Evolutionary conservation across 2,113 vertebrate genomes (phyloP).

Genomic region (Brachyhypopomus occidentalis): DNA sequence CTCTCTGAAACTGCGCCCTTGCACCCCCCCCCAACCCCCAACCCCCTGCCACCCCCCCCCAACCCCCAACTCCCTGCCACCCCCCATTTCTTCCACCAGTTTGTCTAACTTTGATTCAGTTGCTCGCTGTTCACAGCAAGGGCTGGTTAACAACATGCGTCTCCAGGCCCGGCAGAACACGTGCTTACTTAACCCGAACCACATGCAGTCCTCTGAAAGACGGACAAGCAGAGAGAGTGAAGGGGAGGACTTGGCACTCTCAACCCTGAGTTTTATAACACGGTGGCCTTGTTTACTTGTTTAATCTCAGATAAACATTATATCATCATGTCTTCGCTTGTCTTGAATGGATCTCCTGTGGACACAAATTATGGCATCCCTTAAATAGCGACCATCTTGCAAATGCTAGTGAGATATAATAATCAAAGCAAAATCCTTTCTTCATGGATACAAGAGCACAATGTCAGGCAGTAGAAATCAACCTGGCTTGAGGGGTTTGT

Average conservation of each 20-base stretch:
- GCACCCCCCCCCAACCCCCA: not conserved
- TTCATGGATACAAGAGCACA: not conserved
- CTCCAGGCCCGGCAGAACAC: constrained; percentile 56
- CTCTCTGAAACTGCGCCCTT: not conserved
- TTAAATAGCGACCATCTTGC: not conserved
- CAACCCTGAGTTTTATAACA: constrained; percentile 40
- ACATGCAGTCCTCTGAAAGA: constrained; percentile 53
- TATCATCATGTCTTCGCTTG: constrained; percentile 47
- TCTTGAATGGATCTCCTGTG: constrained; percentile 39
- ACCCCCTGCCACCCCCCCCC: not conserved
- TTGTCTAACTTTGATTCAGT: constrained; percentile 53
- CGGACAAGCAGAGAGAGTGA: constrained; percentile 18
- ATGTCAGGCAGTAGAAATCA: not conserved
- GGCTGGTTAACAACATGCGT: constrained; percentile 65
- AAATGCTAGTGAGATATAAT: not conserved
- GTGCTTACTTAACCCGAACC: constrained; percentile 68
- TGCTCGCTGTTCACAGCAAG: constrained; percentile 54
- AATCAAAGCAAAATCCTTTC: not conserved
- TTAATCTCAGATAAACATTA: constrained; percentile 56
- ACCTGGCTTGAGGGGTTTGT: not conserved
- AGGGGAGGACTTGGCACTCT: constrained; percentile 13
- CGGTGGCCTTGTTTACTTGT: constrained; percentile 56
- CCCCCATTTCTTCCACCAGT: not conserved
- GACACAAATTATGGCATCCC: constrained; percentile 53
- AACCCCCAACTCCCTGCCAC: constrained; percentile 36